These are phyloP conservation scores for Crocidura indochinensis DNA, from an alignment of 2,797 vertebrate genomes.

Conservation along the genomic window DNA sequence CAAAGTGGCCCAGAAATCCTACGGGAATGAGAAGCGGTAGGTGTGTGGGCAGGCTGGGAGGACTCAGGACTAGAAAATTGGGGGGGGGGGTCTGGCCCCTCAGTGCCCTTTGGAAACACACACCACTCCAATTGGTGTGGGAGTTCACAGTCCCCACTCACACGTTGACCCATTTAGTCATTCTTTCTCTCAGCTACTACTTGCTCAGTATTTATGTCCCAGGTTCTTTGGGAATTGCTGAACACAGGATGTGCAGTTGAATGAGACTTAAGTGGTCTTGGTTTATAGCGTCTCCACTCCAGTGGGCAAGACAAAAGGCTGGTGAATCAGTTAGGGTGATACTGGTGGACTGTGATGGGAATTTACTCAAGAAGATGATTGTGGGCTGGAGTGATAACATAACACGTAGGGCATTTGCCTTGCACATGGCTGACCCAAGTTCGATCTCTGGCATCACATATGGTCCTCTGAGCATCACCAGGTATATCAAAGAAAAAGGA, in stretches of 20 bases:
- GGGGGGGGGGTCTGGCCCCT: background rate
- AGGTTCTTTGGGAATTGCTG: background rate
- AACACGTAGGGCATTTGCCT: too few relatives aligned
- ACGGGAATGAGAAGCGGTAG: conserved; percentile 97
- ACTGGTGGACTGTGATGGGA: background rate
- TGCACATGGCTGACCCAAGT: too few relatives aligned
- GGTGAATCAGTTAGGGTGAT: too few relatives aligned
- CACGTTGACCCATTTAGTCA: background rate
- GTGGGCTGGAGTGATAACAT: too few relatives aligned
- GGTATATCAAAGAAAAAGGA: too few relatives aligned
- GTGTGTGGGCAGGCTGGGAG: background rate
- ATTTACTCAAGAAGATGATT: too few relatives aligned
- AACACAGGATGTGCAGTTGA: background rate
- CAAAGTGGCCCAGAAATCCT: conserved; percentile 98
- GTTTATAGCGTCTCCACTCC: background rate
- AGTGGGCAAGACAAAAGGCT: background rate
- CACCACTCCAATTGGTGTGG: background rate
- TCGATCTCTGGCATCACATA: too few relatives aligned
- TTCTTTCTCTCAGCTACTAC: background rate
- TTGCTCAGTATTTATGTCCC: background rate
- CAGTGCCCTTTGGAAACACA: background rate
- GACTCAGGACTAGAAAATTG: background rate
- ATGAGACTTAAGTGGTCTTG: too few relatives aligned
- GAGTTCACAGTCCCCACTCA: background rate
- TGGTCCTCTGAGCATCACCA: too few relatives aligned